phyloP scores from a whole-genome alignment of 2,888 invertebrate genomes.

The Trilocha varians region DNA sequence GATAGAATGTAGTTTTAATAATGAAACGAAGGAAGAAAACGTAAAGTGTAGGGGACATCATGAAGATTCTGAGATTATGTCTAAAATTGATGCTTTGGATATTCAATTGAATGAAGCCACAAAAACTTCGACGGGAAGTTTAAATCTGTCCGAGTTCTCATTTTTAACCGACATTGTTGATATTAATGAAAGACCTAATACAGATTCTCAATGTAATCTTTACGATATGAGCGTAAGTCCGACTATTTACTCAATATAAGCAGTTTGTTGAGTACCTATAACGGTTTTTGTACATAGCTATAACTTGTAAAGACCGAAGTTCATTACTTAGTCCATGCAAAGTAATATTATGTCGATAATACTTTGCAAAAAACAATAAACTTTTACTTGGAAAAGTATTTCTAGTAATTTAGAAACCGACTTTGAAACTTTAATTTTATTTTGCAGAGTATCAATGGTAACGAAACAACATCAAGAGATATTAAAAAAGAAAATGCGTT shows the following conservation, averaged over 20 bases:
- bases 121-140: not conserved
- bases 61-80: not conserved
- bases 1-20: slow-evolving; percentile 31
- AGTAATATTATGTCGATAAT: too few species aligned
- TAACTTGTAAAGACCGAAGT: too few species aligned
- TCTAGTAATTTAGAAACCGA: too few species aligned
- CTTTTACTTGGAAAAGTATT: too few species aligned
- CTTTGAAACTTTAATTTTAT: not conserved
- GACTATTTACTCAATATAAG: too few species aligned
- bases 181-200: slow-evolving; percentile 10
- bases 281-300: too few species aligned
- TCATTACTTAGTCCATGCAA: too few species aligned
- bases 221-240: not conserved
- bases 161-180: slow-evolving; percentile 34
- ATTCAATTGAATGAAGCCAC: not conserved
- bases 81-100: not conserved
- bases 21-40: slow-evolving; percentile 15
- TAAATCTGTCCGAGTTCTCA: slow-evolving; percentile 32
- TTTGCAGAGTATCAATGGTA: not conserved
- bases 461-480: not conserved
- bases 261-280: too few species aligned
- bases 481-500: slow-evolving; percentile 22
- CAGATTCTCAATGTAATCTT: not conserved
- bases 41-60: not conserved
- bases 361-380: too few species aligned